These are phyloP conservation scores for Doris montereyensis DNA, from an alignment of 2,888 invertebrate genomes.

Conservation along the genomic window DNA sequence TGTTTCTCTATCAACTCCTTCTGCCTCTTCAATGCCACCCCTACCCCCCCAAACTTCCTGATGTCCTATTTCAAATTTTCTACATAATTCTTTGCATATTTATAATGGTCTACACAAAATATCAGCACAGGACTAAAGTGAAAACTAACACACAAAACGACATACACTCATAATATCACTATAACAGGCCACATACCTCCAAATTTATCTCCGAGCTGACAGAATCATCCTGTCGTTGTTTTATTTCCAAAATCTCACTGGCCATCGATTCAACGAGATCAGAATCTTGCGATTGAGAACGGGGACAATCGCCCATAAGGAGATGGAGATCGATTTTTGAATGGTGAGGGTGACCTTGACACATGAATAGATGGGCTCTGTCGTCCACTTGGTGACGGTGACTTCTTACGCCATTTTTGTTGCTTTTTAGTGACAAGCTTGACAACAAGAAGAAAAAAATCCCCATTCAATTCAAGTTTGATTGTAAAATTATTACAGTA, in stretches of 20 bases:
- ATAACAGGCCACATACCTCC: too few species aligned
- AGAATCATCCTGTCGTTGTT: conserved; percentile 26
- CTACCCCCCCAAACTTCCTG: too few species aligned
- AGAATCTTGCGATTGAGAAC: conserved; percentile 55
- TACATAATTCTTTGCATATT: too few species aligned
- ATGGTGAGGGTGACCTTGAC: conserved; percentile 51
- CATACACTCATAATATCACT: too few species aligned
- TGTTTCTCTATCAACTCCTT: too few species aligned
- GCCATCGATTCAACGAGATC: conserved; percentile 56
- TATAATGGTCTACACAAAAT: too few species aligned
- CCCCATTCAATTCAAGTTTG: too few species aligned
- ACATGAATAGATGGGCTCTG: conserved; percentile 36
- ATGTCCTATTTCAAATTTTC: too few species aligned
- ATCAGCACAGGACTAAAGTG: too few species aligned
- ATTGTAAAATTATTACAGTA: too few species aligned
- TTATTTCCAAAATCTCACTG: conserved; percentile 56
- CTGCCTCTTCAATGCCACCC: too few species aligned
- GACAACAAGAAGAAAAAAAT: background rate
- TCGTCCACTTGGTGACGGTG: conserved; percentile 13
- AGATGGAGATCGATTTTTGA: conserved; percentile 49
- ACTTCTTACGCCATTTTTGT: conserved; percentile 34
- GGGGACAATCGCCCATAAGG: conserved; percentile 47
- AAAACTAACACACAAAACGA: too few species aligned
- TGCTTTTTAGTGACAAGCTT: conserved; percentile 36
- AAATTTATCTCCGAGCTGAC: conserved; percentile 38